Evolutionary conservation across 1,140 invertebrate species (phyloP).

Genomic region (Coboldia fuscipes): DNA sequence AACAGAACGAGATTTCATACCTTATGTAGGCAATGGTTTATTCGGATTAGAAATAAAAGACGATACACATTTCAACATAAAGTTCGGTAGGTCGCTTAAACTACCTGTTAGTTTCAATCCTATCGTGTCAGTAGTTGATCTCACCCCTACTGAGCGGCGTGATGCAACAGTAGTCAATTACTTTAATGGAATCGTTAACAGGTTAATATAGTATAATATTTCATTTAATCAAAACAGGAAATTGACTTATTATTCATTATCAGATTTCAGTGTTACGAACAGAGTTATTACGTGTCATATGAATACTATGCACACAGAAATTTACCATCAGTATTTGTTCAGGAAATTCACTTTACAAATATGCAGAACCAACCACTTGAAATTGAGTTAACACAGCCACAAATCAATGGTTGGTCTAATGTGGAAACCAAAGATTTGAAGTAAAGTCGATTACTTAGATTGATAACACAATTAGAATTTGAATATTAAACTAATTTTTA

Average conservation of each 20-base stretch:
- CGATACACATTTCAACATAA: slow-evolving; percentile 42
- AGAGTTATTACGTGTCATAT: slow-evolving; percentile 40
- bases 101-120: slow-evolving; percentile 51
- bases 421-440: slow-evolving; percentile 22
- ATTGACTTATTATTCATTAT: not conserved
- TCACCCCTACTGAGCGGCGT: slow-evolving; percentile 22
- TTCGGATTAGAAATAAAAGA: slow-evolving; percentile 40
- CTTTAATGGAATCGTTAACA: slow-evolving; percentile 39
- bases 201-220: slow-evolving; percentile 2
- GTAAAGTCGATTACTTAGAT: not conserved
- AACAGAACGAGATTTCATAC: slow-evolving; percentile 34
- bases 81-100: slow-evolving; percentile 45
- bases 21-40: slow-evolving; percentile 62
- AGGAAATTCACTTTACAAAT: slow-evolving; percentile 59
- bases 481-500: slow-evolving; percentile 10
- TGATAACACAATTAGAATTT: too few species aligned
- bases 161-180: slow-evolving; percentile 43
- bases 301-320: slow-evolving; percentile 60
- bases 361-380: slow-evolving; percentile 33
- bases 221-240: not conserved
- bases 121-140: slow-evolving; percentile 33
- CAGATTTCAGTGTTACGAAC: slow-evolving; percentile 37
- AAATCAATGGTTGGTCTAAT: slow-evolving; percentile 26
- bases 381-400: slow-evolving; percentile 25
- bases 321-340: slow-evolving; percentile 52